A percentile compares a stretch with the other conserved stretches of the same genome.
These are phyloP conservation scores for Heliconius cydno DNA, from an alignment of 2,888 invertebrate genomes.

Conservation along the genomic window DNA sequence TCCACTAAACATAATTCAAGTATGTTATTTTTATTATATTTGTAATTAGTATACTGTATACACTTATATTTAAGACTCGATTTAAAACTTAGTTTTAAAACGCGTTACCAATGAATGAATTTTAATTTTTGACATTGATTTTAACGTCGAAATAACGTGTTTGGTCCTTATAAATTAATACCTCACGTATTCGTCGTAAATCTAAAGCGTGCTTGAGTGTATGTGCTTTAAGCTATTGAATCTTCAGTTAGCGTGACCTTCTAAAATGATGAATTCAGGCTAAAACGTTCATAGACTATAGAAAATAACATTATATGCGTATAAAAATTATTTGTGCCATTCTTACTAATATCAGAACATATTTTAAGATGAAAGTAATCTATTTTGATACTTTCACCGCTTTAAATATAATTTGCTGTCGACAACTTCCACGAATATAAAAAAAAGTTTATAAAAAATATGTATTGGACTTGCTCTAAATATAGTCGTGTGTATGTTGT, in stretches of 20 bases:
- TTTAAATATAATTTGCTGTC: slow-evolving; percentile 7
- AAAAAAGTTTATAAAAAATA: neutral
- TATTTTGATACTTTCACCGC: neutral
- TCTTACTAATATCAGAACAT: neutral
- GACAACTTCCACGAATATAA: slow-evolving; percentile 1
- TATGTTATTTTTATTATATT: slow-evolving; percentile 38
- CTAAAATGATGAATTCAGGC: neutral
- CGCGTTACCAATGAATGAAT: slow-evolving; percentile 83
- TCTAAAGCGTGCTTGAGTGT: slow-evolving; percentile 14
- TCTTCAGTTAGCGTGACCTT: slow-evolving; percentile 8
- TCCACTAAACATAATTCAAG: slow-evolving; percentile 43
- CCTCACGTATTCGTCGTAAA: slow-evolving; percentile 21
- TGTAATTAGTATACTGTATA: slow-evolving; percentile 45
- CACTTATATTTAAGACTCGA: slow-evolving; percentile 66
- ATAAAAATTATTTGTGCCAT: neutral
- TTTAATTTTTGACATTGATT: slow-evolving; percentile 56
- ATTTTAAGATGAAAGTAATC: slow-evolving; percentile 5
- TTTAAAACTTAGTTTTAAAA: slow-evolving; percentile 73
- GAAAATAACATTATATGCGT: neutral
- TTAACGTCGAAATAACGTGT: slow-evolving; percentile 28
- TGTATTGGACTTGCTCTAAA: neutral
- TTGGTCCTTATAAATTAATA: slow-evolving; percentile 11
- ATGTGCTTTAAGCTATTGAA: slow-evolving; percentile 35
- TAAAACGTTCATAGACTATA: neutral
- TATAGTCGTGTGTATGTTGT: neutral